Evolutionary conservation across 2,888 invertebrate genomes (phyloP).

Genomic region (Oscheius sp.): DNA sequence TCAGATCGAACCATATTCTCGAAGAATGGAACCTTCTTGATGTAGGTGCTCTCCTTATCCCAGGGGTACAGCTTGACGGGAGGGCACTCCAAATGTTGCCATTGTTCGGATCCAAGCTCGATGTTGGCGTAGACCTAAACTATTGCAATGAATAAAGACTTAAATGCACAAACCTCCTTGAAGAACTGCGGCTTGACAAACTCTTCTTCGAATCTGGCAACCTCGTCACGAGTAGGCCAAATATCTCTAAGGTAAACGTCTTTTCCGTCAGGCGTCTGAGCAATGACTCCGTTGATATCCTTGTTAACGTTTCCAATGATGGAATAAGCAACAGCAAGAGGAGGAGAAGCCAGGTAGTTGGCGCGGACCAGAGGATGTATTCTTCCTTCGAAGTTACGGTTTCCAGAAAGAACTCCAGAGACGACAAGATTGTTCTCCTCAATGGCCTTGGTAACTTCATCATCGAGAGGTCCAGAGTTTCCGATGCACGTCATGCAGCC

Average conservation of each 20-base stretch:
- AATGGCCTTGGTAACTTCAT: constrained; percentile 89
- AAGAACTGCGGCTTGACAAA: constrained; percentile 97
- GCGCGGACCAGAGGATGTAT: constrained; percentile 94
- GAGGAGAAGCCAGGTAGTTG: constrained; percentile 96
- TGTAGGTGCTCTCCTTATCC: constrained; percentile 90
- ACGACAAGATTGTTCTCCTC: constrained; percentile 94
- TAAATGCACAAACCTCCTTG: constrained; percentile 75
- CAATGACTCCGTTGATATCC: constrained; percentile 82
- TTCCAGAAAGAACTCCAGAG: constrained; percentile 94
- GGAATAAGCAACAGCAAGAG: constrained; percentile 95
- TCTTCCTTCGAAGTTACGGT: constrained; percentile 96
- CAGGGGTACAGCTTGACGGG: constrained; percentile 87
- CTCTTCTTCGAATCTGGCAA: constrained; percentile 84
- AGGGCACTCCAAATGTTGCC: constrained; percentile 87
- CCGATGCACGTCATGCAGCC: constrained; percentile 99
- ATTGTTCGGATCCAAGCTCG: constrained; percentile 84
- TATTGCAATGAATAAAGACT: background rate
- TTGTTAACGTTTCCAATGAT: constrained; percentile 93
- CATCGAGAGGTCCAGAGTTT: constrained; percentile 93
- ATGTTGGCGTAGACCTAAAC: constrained; percentile 67
- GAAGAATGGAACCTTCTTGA: constrained; percentile 95
- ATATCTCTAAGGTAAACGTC: constrained; percentile 85
- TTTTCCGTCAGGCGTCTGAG: constrained; percentile 54
- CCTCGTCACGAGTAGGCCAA: constrained; percentile 92
- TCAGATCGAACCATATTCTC: constrained; percentile 81